A percentile compares a stretch with the other conserved stretches of the same genome.
phyloP scores from a whole-genome alignment of 1,140 invertebrate species.

The Sycophila sp. region DNA sequence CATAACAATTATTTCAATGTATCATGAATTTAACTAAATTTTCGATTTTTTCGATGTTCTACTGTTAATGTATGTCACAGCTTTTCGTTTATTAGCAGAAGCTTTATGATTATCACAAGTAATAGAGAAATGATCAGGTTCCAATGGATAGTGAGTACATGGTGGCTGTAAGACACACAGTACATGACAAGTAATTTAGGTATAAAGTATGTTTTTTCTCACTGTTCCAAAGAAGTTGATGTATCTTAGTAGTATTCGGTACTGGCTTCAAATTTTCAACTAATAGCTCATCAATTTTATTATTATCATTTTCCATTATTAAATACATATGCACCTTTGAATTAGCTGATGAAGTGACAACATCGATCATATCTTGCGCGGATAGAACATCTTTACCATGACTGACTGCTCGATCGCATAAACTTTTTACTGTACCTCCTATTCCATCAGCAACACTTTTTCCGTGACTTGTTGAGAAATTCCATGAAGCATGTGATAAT shows the following conservation, averaged over 20 bases:
- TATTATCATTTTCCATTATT: slow-evolving; percentile 24
- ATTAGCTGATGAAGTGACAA: not conserved
- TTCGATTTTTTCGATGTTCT: not conserved
- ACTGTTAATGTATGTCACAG: not conserved
- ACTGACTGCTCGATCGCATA: slow-evolving; percentile 4
- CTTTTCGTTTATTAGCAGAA: not conserved
- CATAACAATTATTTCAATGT: not conserved
- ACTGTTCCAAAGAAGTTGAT: slow-evolving; percentile 36
- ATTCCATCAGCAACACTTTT: slow-evolving; percentile 8
- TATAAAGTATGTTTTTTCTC: not conserved
- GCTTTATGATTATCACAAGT: not conserved
- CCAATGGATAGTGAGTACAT: not conserved
- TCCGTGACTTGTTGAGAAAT: slow-evolving; percentile 18
- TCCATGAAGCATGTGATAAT: not conserved
- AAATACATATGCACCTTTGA: slow-evolving; percentile 37
- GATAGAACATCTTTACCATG: not conserved
- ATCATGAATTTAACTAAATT: not conserved
- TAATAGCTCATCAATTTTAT: slow-evolving; percentile 20
- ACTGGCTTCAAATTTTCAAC: slow-evolving; percentile 25
- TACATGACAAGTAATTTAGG: not conserved
- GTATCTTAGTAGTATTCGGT: slow-evolving; percentile 27
- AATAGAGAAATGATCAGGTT: not conserved
- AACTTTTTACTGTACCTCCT: slow-evolving; percentile 27
- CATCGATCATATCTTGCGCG: not conserved
- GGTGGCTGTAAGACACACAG: not conserved